Evolutionary conservation across 2,888 invertebrate genomes (phyloP), one percentile per base, ranked within the genome.

Genomic region (Acanthosepion pharaonis): DNA sequence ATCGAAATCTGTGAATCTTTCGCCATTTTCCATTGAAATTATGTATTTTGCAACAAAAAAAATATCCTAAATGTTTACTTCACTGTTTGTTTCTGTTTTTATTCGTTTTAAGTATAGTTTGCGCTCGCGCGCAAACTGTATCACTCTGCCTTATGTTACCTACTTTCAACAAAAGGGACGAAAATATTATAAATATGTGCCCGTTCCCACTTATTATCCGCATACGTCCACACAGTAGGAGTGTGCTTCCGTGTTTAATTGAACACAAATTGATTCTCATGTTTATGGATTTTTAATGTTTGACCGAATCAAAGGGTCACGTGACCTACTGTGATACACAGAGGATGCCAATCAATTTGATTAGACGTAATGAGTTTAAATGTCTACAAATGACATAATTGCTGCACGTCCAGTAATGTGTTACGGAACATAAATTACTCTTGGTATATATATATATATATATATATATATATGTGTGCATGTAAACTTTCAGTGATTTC

Each of bases 211-310:
- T 6, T n/a, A 78, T 78, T 15, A 55, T 78, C 1, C 64, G 28
- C 0, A 25, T 33, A n/a, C 28, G 5, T 23, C 3, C 25, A 92
- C 51, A 11, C 9, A 15, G 78, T 28, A 11, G 78, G 78, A 11
- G 78, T 78, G 28, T n/a, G 78, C 28, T 78, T 78, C 78, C 11
- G 8, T 3, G 0, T 78, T n/a, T 33, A 78, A 78, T 78, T 78
- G 78, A 78, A 78, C 78, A n/a, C 78, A 78, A 78, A 78, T 78
- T 78, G 78, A 78, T 78, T 78, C n/a, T n/a, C n/a, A 33, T 78
- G 78, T 78, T 78, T 78, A 78, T 78, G n/a, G n/a, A 78, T 78
- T 78, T n/a, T 11, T 78, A n/a, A 78, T 78, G n/a, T 33, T 33
- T 78, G 78, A 78, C 78, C 78, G n/a, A n/a, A 78, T 78, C 78